Conservation (phyloP, 2,888 invertebrate genomes). For the Anoncus sp. region DNA sequence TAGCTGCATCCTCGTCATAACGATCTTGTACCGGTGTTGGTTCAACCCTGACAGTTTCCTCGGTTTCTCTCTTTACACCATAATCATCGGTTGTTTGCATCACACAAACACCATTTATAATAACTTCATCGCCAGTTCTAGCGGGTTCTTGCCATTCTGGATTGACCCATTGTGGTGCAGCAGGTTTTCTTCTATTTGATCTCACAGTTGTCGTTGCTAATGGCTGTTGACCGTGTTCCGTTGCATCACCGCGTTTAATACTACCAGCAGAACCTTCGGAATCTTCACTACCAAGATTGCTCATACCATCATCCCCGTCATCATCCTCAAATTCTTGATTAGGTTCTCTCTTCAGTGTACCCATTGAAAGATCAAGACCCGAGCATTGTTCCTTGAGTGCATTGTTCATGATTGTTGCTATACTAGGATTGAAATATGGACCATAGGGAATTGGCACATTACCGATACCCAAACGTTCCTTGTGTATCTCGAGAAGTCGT, state of each 20-base stretch:
- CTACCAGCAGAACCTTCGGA: conserved; percentile 83
- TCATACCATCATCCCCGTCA: conserved; percentile 88
- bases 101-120: conserved; percentile 97
- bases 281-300: conserved; percentile 90
- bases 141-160: conserved; percentile 93
- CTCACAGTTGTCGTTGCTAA: conserved; percentile 82
- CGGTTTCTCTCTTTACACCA: conserved; percentile 84
- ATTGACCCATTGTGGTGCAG: conserved; percentile 99
- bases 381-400: conserved; percentile 92
- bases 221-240: conserved; percentile 69
- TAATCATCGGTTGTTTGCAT: conserved; percentile 94
- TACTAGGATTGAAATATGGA: conserved; percentile 91
- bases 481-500: conserved; percentile 93
- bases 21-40: conserved; percentile 89
- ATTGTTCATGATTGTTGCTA: conserved; percentile 90
- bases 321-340: conserved; percentile 92
- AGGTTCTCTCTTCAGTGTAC: conserved; percentile 90
- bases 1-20: conserved; percentile 85
- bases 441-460: conserved; percentile 91
- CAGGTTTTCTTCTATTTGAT: conserved; percentile 94
- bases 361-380: conserved; percentile 95
- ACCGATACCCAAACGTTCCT: conserved; percentile 92
- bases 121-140: conserved; percentile 89
- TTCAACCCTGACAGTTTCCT: conserved; percentile 91
- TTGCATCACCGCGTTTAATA: conserved; percentile 81